Evolutionary conservation across 2,888 invertebrate genomes (phyloP).

Genomic region (Metellina segmentata): DNA sequence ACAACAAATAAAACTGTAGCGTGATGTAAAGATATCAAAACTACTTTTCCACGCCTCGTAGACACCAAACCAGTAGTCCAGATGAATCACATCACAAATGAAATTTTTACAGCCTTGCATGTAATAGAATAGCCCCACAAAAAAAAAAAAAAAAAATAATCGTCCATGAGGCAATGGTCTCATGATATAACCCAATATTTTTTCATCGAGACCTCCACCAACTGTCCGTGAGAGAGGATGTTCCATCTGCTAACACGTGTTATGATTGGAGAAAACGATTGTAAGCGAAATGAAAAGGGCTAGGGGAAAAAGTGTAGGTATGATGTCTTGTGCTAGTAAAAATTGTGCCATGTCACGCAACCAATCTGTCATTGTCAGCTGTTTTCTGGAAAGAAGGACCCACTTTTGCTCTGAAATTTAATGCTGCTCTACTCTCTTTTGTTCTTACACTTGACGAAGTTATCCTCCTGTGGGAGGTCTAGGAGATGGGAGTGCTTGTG

Average conservation of each 20-base stretch:
- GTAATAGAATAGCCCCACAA: constrained; percentile 2
- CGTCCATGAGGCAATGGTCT: constrained; percentile 14
- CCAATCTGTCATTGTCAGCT: constrained; percentile 50
- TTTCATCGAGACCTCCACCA: constrained; percentile 14
- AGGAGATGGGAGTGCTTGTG: background rate
- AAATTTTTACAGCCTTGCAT: constrained; percentile 18
- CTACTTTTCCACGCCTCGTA: too few species aligned
- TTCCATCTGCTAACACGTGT: constrained; percentile 32
- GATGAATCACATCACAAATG: background rate
- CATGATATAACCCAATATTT: constrained; percentile 51
- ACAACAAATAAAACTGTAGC: too few species aligned
- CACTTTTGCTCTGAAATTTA: constrained; percentile 17
- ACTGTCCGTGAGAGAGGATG: background rate
- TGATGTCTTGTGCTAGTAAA: constrained; percentile 27
- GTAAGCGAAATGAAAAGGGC: constrained; percentile 10
- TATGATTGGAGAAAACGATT: constrained; percentile 43
- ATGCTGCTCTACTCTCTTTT: constrained; percentile 2
- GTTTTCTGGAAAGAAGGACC: background rate
- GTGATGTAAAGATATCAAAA: too few species aligned
- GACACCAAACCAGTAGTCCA: too few species aligned
- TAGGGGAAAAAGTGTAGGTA: constrained; percentile 38
- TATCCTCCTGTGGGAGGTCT: background rate
- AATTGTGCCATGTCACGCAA: constrained; percentile 48
- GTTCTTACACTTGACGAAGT: background rate
- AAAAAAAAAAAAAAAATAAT: constrained; percentile 22